These are phyloP conservation scores for Sinella curviseta DNA, from an alignment of 1,140 invertebrate genomes.

Conservation along the genomic window DNA sequence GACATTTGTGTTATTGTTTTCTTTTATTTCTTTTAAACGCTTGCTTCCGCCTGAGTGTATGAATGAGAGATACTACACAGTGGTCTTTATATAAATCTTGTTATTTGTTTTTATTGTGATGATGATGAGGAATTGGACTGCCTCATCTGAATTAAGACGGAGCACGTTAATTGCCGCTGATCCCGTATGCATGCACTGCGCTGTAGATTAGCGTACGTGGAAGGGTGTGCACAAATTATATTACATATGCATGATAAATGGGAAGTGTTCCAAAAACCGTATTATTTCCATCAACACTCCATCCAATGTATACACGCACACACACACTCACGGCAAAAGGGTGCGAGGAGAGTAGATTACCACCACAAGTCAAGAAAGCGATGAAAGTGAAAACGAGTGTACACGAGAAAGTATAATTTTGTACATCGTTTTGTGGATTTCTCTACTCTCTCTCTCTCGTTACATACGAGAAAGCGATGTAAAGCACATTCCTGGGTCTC, in stretches of 20 bases:
- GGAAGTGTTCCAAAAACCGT: background rate
- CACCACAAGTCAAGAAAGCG: background rate
- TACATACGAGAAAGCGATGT: too few species aligned
- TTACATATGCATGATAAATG: background rate
- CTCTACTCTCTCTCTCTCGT: too few species aligned
- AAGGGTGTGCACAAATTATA: background rate
- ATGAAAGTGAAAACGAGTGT: background rate
- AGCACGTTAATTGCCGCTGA: background rate
- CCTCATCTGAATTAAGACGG: background rate
- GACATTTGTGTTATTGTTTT: conserved; percentile 34
- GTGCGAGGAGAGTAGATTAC: background rate
- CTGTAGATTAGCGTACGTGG: background rate
- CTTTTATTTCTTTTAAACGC: background rate
- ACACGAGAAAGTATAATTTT: background rate
- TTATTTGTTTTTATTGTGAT: conserved; percentile 8
- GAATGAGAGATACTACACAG: too few species aligned
- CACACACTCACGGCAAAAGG: background rate
- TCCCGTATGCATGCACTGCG: background rate
- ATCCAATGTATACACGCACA: too few species aligned
- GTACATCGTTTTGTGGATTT: too few species aligned
- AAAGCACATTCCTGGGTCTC: too few species aligned
- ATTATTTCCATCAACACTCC: background rate
- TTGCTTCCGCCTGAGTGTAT: background rate
- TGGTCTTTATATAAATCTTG: background rate
- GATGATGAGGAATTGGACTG: conserved; percentile 2